Evolutionary conservation across 2,888 invertebrate genomes (phyloP), one percentile per base, ranked within the genome.

Genomic region (Cinara cedri): DNA sequence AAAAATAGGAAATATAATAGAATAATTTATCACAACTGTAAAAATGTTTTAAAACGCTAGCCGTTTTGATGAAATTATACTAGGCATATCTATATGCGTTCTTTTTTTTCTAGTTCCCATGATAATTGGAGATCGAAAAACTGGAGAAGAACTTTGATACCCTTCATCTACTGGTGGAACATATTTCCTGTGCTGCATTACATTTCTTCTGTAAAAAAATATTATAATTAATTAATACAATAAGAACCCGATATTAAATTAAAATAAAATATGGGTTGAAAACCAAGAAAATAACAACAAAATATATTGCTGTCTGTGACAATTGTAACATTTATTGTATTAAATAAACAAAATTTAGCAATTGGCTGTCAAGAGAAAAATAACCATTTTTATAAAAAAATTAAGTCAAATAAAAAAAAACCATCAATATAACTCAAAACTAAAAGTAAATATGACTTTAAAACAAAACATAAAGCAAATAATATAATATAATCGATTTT

Each of bases 151-250:
- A 76, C 76, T 76, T 19, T 10, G 57, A 60, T 76, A 76, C 49
- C 76, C 76, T 68, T 76, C 76, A 76, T 76, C 76, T 6, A 76
- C 57, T 19, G 57, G 19, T 21, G 34, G 6, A 34, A 57, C 16
- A 55, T 46, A 68, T 49, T 76, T 76, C 26, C 57, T 66, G 55
- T 65, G 76, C 57, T 68, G 76, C 76, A 76, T 68, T 3, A 76
- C 76, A 68, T 76, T 76, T 68, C 68, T 76, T 76, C 76, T 76
- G 68, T 24, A 76, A 76, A 68, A 49, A 3, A 49, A 57, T 60
- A 16, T 46, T 26, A 49, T 19, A 34, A 46, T 72, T 72, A 49
- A 49, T 44, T 65, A 46, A 51, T 57, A 66, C n/a, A 54, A 75
- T 24, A 44, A 62, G 55, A 66, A 26, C n/a, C 26, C 42, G 26